Base-by-base conservation (phyloP, 2,797 vertebrate genomes). In the Mus caroli region DNA sequence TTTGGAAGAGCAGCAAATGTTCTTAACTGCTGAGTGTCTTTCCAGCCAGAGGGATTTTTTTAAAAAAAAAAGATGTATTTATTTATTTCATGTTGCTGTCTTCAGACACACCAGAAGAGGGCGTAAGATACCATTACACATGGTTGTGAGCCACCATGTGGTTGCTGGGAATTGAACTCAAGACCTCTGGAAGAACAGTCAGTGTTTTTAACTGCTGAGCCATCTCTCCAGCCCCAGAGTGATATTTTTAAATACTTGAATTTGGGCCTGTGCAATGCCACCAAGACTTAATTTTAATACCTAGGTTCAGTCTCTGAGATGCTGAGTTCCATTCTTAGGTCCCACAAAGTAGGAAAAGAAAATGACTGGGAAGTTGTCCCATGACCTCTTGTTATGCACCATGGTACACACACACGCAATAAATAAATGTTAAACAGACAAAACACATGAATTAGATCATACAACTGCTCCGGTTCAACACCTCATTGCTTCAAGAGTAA, bases 401-500 rank as follows among this genome's bases (percentile, higher is more conserved):
- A 34, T 34, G 31, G 14, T 13, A 54, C 54, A 56, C 54, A 56
- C 54, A 58, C 8, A 34, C 19, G 24, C 62, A 26, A 14, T 24
- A 52, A 64, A 13, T 50, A 8, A 85, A 52, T 69, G 46, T 69
- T 52, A 50, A 64, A 22, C 31, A 67, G n/a, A 71, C 22, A 37
- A 19, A 82, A 40, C 34, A 67, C 52, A 20, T 40, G 52, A 50
- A 12, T 40, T 56, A 88, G 62, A 24, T 84, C 1, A 1, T 75
- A 82, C 40, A 24, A 56, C 3, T 8, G 37, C 1, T 11, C 43
- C 22, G 7, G 28, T 52, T 75, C 58, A 78, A 73, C 60, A 46
- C 64, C 73, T 80, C 76, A 0, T 50, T 90, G 31, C 34, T 60
- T 75, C 91, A 93, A 93, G 54, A 89, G 46, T 95, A 89, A 94